Conservation (phyloP, 2,797 vertebrate genomes). For the Mycteria americana region DNA sequence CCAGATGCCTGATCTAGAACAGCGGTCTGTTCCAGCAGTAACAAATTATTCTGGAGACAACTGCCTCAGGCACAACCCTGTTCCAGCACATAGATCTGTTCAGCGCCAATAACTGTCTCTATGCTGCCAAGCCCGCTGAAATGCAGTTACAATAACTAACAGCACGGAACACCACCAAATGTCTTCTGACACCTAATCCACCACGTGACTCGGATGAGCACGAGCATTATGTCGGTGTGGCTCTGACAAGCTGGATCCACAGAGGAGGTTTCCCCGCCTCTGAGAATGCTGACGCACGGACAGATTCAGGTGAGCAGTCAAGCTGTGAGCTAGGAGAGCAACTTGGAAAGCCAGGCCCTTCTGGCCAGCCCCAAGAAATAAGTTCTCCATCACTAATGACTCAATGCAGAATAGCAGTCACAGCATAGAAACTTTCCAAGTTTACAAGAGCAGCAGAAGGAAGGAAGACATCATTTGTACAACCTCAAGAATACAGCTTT, state of each 20-base stretch:
- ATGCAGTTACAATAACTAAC: accelerated
- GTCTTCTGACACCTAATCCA: neutral
- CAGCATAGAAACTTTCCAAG: accelerated
- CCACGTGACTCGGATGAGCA: accelerated
- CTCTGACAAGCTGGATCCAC: neutral
- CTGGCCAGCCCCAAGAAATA: neutral
- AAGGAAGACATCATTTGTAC: neutral
- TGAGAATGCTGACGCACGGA: accelerated
- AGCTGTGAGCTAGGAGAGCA: neutral
- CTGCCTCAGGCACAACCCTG: neutral
- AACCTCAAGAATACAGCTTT: neutral
- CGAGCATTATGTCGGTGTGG: accelerated
- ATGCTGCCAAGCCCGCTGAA: neutral
- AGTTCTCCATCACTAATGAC: accelerated
- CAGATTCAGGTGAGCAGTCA: neutral
- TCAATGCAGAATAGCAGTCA: neutral
- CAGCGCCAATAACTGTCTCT: neutral
- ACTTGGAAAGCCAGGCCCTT: neutral
- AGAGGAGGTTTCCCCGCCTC: neutral
- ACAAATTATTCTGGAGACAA: neutral
- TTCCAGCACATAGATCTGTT: neutral
- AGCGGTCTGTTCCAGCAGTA: accelerated
- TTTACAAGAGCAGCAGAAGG: neutral
- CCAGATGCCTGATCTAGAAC: neutral
- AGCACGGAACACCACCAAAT: neutral